These are phyloP conservation scores for Lithophane semibrunnea DNA, from an alignment of 2,888 invertebrate species.

Conservation along the genomic window DNA sequence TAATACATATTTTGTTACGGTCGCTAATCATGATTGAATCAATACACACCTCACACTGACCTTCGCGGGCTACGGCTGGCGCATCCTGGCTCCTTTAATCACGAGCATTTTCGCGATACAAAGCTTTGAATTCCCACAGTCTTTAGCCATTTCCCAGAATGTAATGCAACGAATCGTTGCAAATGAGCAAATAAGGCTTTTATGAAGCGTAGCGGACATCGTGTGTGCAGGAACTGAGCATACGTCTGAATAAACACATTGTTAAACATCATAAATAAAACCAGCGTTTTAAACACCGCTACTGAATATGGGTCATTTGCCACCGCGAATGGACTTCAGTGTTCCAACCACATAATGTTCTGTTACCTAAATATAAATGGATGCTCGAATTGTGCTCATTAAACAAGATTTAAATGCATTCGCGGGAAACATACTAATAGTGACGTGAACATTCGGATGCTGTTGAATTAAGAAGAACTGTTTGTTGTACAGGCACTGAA, in stretches of 20 bases:
- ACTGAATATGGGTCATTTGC: slow-evolving; percentile 68
- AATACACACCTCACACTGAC: too few relatives aligned
- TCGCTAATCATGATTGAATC: too few relatives aligned
- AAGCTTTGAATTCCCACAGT: slow-evolving; percentile 37
- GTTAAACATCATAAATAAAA: slow-evolving; percentile 56
- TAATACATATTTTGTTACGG: too few relatives aligned
- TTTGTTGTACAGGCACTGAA: slow-evolving; percentile 39
- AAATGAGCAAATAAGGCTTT: slow-evolving; percentile 45
- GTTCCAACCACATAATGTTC: slow-evolving; percentile 66
- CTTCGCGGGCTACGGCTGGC: too few relatives aligned
- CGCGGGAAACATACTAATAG: slow-evolving; percentile 61
- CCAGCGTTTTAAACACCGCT: slow-evolving; percentile 53
- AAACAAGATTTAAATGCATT: slow-evolving; percentile 67
- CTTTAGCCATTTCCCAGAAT: slow-evolving; percentile 20
- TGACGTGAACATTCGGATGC: slow-evolving; percentile 41
- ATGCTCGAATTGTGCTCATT: slow-evolving; percentile 64
- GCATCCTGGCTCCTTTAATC: slow-evolving; percentile 6
- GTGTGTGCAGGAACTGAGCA: slow-evolving; percentile 44
- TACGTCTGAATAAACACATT: slow-evolving; percentile 49
- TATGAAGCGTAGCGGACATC: slow-evolving; percentile 41
- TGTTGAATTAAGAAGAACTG: slow-evolving; percentile 44
- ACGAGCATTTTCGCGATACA: slow-evolving; percentile 32
- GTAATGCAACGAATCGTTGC: slow-evolving; percentile 36
- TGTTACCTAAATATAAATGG: slow-evolving; percentile 61
- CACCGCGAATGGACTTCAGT: slow-evolving; percentile 62